Percentiles rank a stretch among this genome's conserved stretches.
These are phyloP conservation scores for Sturnira hondurensis DNA, from an alignment of 2,113 vertebrate genomes.

Conservation along the genomic window DNA sequence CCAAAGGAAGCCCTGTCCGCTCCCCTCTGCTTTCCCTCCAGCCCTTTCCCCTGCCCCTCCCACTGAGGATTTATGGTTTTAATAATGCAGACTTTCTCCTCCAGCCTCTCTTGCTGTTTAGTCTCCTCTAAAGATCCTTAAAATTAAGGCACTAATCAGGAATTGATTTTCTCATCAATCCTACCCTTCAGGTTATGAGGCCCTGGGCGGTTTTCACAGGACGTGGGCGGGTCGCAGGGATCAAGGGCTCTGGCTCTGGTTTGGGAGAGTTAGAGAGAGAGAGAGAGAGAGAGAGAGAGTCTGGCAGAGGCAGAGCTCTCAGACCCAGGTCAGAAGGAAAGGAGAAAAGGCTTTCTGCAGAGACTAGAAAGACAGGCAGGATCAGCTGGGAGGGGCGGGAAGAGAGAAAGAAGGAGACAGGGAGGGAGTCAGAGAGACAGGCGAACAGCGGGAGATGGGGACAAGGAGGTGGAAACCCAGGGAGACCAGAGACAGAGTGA, in stretches of 20 bases:
- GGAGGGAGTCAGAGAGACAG: not conserved
- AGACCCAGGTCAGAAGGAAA: not conserved
- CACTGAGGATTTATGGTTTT: slow-evolving; percentile 78
- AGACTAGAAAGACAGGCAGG: not conserved
- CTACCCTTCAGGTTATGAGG: slow-evolving; percentile 63
- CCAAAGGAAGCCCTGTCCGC: not conserved
- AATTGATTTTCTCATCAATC: slow-evolving; percentile 72
- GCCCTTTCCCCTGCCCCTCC: not conserved
- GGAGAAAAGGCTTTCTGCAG: fast-evolving
- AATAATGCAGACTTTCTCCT: slow-evolving; percentile 73
- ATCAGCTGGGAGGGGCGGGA: not conserved
- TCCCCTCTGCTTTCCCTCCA: not conserved
- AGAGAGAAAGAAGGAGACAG: not conserved
- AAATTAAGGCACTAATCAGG: slow-evolving; percentile 80
- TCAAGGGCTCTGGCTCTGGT: not conserved
- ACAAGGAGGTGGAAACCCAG: not conserved
- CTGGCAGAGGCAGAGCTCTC: not conserved
- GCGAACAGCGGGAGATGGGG: not conserved
- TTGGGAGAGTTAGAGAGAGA: not conserved
- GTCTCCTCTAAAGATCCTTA: slow-evolving; percentile 71
- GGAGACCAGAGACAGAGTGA: not conserved
- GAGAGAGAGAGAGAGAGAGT: not conserved
- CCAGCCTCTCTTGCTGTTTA: slow-evolving; percentile 61
- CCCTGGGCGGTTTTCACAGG: slow-evolving; percentile 50
- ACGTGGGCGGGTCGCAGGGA: not conserved